Evolutionary conservation across 2,113 vertebrate genomes (phyloP).

Genomic region (Marmota monax): DNA sequence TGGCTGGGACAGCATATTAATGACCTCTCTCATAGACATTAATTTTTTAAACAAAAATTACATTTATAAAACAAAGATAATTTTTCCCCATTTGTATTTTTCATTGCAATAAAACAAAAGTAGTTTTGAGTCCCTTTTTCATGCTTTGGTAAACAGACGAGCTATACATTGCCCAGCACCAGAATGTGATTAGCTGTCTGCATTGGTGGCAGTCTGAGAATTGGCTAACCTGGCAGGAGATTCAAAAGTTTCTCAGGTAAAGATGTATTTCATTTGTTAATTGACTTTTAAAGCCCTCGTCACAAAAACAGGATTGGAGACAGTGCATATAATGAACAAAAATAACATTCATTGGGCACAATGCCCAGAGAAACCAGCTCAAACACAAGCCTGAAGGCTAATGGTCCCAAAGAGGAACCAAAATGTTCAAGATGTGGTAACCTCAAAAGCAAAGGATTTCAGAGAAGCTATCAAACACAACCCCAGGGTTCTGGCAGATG

Average conservation of each 20-base stretch:
- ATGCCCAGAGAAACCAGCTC: constrained; percentile 32
- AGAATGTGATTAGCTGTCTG: background rate
- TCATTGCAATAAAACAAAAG: background rate
- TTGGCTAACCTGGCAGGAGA: background rate
- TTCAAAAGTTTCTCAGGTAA: background rate
- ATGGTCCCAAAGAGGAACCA: background rate
- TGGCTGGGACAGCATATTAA: background rate
- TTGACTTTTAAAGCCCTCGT: constrained; percentile 64
- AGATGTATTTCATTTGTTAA: constrained; percentile 55
- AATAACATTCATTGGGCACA: background rate
- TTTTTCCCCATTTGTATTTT: background rate
- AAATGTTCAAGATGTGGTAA: background rate
- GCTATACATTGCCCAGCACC: background rate
- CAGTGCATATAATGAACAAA: background rate
- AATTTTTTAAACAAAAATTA: constrained; percentile 49
- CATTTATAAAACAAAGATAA: background rate
- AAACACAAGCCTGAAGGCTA: constrained; percentile 24
- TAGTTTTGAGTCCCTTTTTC: background rate
- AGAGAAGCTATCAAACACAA: background rate
- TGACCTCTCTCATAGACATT: background rate
- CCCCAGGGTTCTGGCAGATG: background rate
- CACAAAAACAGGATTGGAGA: constrained; percentile 57
- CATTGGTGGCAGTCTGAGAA: background rate
- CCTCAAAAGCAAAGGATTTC: background rate
- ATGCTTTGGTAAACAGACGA: background rate